A percentile compares a stretch with the other conserved stretches of the same genome.
These are phyloP conservation scores for Euwallacea fornicatus DNA, from an alignment of 1,140 invertebrate genomes.

Conservation along the genomic window DNA sequence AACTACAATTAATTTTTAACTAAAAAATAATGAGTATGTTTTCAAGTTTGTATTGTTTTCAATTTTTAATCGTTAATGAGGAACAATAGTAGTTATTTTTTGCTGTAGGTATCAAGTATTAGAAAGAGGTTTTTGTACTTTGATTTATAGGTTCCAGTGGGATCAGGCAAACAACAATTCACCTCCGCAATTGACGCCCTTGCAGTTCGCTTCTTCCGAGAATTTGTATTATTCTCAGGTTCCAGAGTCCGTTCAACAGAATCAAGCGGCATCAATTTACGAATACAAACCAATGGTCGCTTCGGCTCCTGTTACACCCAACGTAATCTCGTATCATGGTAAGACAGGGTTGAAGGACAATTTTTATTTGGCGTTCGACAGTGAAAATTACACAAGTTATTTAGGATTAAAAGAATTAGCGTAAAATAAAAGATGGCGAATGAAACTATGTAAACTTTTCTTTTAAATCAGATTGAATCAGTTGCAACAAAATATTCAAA, in stretches of 20 bases:
- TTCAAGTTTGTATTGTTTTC: no score
- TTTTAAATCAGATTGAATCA: conserved; percentile 1
- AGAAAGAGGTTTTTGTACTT: no score
- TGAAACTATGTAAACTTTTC: neutral
- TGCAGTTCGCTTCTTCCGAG: conserved; percentile 9
- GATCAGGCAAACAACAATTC: conserved; percentile 29
- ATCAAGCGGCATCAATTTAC: conserved; percentile 31
- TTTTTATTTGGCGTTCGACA: neutral
- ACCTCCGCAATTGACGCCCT: neutral
- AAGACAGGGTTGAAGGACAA: neutral
- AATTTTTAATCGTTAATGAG: no score
- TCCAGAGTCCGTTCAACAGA: conserved; percentile 21
- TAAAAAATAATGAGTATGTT: no score
- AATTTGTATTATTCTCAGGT: conserved; percentile 22
- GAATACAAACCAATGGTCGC: conserved; percentile 44
- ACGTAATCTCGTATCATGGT: conserved; percentile 44
- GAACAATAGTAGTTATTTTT: no score
- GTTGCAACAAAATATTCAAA: no score
- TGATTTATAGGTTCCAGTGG: conserved; percentile 31
- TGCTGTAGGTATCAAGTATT: no score
- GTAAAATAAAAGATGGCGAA: neutral
- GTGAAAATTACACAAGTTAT: no score
- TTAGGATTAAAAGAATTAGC: no score
- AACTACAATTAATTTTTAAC: no score
- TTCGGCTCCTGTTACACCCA: conserved; percentile 43